Evolutionary conservation across 2,888 invertebrate genomes (phyloP).

Genomic region (Ischnus inquisitorius): DNA sequence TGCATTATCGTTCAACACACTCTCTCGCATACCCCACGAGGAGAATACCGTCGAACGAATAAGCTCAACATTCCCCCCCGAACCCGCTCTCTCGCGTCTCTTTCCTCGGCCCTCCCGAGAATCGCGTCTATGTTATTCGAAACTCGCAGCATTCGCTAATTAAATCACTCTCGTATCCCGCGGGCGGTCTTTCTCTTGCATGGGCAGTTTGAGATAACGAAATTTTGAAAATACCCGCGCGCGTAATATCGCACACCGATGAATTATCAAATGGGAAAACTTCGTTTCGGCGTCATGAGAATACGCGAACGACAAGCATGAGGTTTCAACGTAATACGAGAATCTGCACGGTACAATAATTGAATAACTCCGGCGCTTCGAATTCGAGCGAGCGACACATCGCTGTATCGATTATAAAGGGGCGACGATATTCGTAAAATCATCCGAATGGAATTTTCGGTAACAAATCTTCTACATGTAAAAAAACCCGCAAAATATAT

Average conservation of each 20-base stretch:
- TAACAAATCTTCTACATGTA: no score
- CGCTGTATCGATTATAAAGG: no score
- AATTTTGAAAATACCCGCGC: slow-evolving; percentile 47
- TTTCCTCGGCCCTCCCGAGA: slow-evolving; percentile 54
- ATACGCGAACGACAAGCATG: not conserved
- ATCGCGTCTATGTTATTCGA: slow-evolving; percentile 68
- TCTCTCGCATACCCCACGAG: slow-evolving; percentile 39
- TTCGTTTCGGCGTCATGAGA: not conserved
- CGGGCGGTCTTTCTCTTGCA: slow-evolving; percentile 30
- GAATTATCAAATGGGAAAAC: slow-evolving; percentile 30
- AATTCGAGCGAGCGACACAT: no score
- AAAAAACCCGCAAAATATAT: no score
- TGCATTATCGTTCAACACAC: slow-evolving; percentile 69
- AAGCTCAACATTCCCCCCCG: slow-evolving; percentile 46
- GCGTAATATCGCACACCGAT: not conserved
- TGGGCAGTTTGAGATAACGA: slow-evolving; percentile 48
- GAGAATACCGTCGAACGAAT: slow-evolving; percentile 47
- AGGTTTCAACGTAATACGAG: slow-evolving; percentile 66
- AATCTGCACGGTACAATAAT: not conserved
- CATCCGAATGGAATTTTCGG: no score
- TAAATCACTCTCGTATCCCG: slow-evolving; percentile 70
- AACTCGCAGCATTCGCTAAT: slow-evolving; percentile 70
- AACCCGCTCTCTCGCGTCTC: no score
- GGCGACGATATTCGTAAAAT: no score
- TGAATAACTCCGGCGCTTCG: not conserved